Conservation (phyloP, 2,113 vertebrate genomes). For the Deroptyus accipitrinus region DNA sequence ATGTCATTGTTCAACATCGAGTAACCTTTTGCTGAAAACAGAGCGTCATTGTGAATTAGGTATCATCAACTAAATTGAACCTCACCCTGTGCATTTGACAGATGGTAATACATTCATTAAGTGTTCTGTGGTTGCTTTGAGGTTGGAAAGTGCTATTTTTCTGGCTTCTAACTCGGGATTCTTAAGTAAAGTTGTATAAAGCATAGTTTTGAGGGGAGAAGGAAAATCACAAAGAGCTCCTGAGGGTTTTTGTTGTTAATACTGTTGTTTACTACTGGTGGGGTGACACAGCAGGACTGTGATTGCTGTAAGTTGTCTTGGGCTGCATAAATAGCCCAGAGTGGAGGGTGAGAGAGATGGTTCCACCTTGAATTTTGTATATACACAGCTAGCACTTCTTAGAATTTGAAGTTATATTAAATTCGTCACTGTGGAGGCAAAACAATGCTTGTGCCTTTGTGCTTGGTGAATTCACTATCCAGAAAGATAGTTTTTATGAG, state of each 20-base stretch:
- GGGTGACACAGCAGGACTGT: neutral
- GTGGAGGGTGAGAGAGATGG: neutral
- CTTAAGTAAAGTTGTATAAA: slow-evolving; percentile 29
- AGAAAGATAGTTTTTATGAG: neutral
- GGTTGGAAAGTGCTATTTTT: slow-evolving; percentile 64
- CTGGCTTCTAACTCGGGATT: slow-evolving; percentile 44
- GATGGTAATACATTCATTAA: slow-evolving; percentile 65
- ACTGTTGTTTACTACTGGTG: neutral
- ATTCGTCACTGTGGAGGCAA: neutral
- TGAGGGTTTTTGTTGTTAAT: neutral
- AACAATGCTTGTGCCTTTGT: neutral
- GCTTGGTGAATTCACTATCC: neutral
- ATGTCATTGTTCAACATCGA: slow-evolving; percentile 47
- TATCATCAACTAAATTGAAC: slow-evolving; percentile 58
- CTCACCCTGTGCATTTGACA: slow-evolving; percentile 61
- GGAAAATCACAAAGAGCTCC: neutral
- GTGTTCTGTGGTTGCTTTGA: slow-evolving; percentile 65
- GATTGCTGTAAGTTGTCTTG: neutral
- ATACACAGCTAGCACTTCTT: neutral
- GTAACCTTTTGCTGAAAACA: slow-evolving; percentile 59
- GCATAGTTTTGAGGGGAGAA: slow-evolving; percentile 1
- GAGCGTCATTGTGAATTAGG: slow-evolving; percentile 56
- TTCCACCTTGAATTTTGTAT: neutral
- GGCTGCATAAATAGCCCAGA: neutral
- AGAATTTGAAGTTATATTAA: neutral